Conservation (phyloP, 2,113 vertebrate genomes). For the Muntiacus muntjak region DNA sequence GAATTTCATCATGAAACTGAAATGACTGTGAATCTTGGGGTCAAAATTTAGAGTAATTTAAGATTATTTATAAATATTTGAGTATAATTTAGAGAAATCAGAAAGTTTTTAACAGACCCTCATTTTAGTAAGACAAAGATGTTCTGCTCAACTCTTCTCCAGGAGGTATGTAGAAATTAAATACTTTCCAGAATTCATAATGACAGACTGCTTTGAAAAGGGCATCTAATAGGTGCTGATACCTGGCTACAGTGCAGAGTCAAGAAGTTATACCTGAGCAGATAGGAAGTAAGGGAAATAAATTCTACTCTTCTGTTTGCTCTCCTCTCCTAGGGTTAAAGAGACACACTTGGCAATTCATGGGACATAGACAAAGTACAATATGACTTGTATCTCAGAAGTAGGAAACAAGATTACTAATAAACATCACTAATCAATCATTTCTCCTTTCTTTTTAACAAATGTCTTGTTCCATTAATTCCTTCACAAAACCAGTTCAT, state of each 20-base stretch:
- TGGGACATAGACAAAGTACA: background rate
- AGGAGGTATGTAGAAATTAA: background rate
- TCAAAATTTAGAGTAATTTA: background rate
- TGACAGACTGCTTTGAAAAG: background rate
- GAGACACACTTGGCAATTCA: background rate
- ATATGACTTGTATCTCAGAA: background rate
- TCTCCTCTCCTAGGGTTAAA: background rate
- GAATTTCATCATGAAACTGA: background rate
- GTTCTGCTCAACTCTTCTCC: background rate
- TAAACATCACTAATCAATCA: background rate
- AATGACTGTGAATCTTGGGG: background rate
- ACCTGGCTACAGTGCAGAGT: background rate
- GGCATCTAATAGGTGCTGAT: background rate
- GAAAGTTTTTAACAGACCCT: background rate
- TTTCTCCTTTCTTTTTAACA: background rate
- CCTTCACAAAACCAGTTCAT: background rate
- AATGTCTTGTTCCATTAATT: background rate
- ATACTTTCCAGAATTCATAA: background rate
- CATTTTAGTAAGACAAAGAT: no score
- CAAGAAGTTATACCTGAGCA: background rate
- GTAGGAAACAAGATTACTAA: background rate
- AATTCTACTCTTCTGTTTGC: background rate
- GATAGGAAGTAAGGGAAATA: background rate
- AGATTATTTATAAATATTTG: background rate
- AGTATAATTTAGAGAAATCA: background rate